Evolutionary conservation across 2,888 invertebrate species (phyloP).

Genomic region (Trissoscelio sp.): DNA sequence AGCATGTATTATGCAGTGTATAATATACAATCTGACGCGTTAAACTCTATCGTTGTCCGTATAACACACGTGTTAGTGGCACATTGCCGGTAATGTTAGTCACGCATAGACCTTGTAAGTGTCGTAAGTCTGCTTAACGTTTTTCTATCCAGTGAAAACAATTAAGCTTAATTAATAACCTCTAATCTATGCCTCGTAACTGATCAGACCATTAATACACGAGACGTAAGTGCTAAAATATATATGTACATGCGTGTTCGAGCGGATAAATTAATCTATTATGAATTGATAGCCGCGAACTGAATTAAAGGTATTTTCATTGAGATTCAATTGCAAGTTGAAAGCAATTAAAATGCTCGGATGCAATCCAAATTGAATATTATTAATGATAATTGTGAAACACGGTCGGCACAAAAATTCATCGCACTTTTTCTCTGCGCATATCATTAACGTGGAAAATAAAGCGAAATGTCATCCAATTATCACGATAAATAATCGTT

Average conservation of each 20-base stretch:
- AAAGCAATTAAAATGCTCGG: conserved; percentile 21
- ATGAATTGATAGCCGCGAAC: conserved; percentile 23
- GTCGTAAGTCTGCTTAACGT: conserved; percentile 72
- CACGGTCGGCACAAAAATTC: no score
- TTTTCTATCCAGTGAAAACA: conserved; percentile 75
- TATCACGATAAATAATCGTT: conserved; percentile 2
- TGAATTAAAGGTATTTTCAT: conserved; percentile 43
- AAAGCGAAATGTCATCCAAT: conserved; percentile 3
- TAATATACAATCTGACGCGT: conserved; percentile 52
- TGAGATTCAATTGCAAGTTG: conserved; percentile 11
- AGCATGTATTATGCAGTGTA: conserved; percentile 43
- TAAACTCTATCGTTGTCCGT: conserved; percentile 50
- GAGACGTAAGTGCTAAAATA: conserved; percentile 20
- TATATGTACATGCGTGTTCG: conserved; percentile 3
- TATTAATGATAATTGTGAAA: conserved; percentile 24
- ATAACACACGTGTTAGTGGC: conserved; percentile 46
- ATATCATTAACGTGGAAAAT: no score
- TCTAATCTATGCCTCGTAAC: conserved; percentile 75
- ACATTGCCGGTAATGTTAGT: conserved; percentile 71
- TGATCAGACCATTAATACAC: conserved; percentile 37
- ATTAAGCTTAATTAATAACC: conserved; percentile 81
- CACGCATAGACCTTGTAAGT: conserved; percentile 76
- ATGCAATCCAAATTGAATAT: conserved; percentile 13
- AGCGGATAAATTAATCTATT: conserved; percentile 33
- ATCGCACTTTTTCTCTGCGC: no score